Evolutionary conservation across 2,113 vertebrate genomes (phyloP), one percentile per base, ranked within the genome.

Genomic region (Heteronetta atricapilla): DNA sequence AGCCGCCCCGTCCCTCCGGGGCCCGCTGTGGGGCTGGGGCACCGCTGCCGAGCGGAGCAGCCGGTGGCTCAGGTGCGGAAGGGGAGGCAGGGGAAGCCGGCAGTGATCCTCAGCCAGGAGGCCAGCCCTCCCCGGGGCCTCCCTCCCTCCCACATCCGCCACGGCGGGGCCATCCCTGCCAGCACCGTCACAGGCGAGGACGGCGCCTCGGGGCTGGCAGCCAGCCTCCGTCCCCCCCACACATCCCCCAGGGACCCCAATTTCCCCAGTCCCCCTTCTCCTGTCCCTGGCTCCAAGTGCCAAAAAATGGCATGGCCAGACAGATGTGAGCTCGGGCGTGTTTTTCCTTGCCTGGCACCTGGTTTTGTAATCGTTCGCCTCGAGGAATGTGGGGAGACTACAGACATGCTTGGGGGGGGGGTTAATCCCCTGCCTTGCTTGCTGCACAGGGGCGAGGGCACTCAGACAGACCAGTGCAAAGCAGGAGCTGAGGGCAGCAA

Each of bases 131-230:
- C 11, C 25, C 2, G 0, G 46, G 75, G 82, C 84, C 80, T 86
- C 86, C 86, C 62, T 29, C 62, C 62, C 90, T 82, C 82, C 85
- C 92, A 85, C 95, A 94, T 89, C 95, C 94, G 73, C 50, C 83
- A 25, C n/a, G 4, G 58, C 58, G 2, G n/a, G n/a, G 58, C n/a
- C 58, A 60, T 23, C 58, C 58, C 58, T 22, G 34, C 23, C 22
- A 25, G 23, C 59, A 16, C 33, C 10, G 13, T 16, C 55, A 31
- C 29, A 7, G 55, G 50, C 12, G 13, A 25, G 59, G 14, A 60
- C n/a, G 14, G 59, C n/a, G 15, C n/a, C 22, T 10, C 10, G 14
- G 23, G 23, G 23, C 50, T 25, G 23, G 50, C 50, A 52, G 23
- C 50, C 23, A 12, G 23, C 50, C 23, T 25, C 50, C 23, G 23